Conservation (phyloP, 1,140 invertebrate species). For the Drosophila burlai region DNA sequence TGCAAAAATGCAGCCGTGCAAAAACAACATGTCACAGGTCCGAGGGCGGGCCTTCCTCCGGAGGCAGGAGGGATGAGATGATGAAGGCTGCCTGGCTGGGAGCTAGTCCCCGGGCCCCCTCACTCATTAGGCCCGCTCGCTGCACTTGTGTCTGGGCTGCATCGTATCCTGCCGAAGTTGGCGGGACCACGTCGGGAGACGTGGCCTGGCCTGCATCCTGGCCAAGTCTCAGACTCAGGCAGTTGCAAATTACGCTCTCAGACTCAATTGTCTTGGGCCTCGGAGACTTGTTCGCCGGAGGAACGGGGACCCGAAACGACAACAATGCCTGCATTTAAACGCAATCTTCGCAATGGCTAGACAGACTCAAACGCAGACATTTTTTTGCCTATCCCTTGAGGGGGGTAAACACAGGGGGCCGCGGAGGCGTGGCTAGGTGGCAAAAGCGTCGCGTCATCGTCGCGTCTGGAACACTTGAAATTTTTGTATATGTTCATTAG, state of each 20-base stretch:
- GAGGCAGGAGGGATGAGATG: constrained; percentile 1
- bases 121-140: constrained; percentile 72
- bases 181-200: constrained; percentile 34
- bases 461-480: constrained; percentile 73
- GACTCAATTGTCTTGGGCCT: constrained; percentile 81
- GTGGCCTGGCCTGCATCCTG: constrained; percentile 62
- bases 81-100: constrained; percentile 45
- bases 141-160: constrained; percentile 54
- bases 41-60: constrained; percentile 5
- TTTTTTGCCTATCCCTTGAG: constrained; percentile 38
- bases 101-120: constrained; percentile 21
- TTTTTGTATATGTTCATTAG: constrained; percentile 79
- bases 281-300: constrained; percentile 50
- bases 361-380: constrained; percentile 62
- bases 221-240: constrained; percentile 72
- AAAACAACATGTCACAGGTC: constrained; percentile 72
- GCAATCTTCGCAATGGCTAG: constrained; percentile 76
- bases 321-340: constrained; percentile 80
- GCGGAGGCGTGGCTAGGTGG: constrained; percentile 58
- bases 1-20: constrained; percentile 72
- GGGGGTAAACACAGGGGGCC: neutral
- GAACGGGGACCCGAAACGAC: constrained; percentile 57
- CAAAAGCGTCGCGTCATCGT: constrained; percentile 75
- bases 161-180: constrained; percentile 59
- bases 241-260: constrained; percentile 83